Evolutionary conservation across 2,797 vertebrate species (phyloP).

Genomic region (Ibycter americanus): DNA sequence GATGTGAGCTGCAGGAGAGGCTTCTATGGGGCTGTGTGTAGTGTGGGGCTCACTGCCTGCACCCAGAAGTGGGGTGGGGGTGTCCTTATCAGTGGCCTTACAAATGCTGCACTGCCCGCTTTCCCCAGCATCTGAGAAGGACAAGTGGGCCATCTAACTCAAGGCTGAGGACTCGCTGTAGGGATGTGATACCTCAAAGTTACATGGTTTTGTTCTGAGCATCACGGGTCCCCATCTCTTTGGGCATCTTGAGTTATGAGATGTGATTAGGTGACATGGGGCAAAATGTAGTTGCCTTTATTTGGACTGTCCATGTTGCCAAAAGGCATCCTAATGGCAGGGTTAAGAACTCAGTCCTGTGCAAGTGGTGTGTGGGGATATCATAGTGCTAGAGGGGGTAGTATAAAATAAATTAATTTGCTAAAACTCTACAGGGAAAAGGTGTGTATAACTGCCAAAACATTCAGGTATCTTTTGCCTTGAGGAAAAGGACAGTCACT

Average conservation of each 20-base stretch:
- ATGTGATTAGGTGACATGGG: background rate
- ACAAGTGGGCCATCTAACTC: background rate
- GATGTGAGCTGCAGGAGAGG: background rate
- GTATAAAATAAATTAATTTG: background rate
- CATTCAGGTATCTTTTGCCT: background rate
- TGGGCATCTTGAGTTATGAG: background rate
- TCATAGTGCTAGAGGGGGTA: background rate
- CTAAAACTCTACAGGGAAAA: background rate
- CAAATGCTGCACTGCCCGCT: fast-evolving
- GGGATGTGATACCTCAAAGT: background rate
- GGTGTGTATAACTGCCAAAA: background rate
- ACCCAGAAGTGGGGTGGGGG: background rate
- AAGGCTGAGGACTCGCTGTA: background rate
- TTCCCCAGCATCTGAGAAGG: background rate
- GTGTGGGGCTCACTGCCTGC: fast-evolving
- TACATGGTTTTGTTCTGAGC: background rate
- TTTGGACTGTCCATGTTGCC: too few species aligned
- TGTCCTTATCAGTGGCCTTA: background rate
- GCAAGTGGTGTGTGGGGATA: background rate
- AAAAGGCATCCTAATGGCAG: background rate
- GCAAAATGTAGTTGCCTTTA: background rate
- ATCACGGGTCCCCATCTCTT: background rate
- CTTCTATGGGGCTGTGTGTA: background rate
- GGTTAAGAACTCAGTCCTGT: background rate
- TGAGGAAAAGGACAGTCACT: background rate